phyloP scores from a whole-genome alignment of 2,888 invertebrate genomes.

The Unio pictorum region DNA sequence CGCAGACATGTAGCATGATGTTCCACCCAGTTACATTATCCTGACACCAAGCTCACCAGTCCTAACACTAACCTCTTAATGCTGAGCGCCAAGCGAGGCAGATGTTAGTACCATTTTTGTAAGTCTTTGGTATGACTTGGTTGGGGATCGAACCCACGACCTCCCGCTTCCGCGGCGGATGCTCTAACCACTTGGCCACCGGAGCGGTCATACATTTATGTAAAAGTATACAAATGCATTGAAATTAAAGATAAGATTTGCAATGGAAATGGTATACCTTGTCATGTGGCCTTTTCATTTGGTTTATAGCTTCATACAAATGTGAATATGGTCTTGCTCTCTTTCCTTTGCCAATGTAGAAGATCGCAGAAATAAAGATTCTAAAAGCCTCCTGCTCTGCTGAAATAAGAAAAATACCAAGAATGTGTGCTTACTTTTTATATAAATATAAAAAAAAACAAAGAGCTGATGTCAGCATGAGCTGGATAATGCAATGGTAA shows the following conservation, averaged over 20 bases:
- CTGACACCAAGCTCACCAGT: no score
- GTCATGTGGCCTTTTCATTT: conserved; percentile 31
- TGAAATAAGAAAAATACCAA: conserved; percentile 19
- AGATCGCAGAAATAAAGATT: conserved; percentile 87
- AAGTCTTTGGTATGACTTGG: no score
- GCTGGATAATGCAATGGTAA: neutral
- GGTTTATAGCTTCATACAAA: conserved; percentile 87
- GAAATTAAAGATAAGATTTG: neutral
- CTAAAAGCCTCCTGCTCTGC: conserved; percentile 76
- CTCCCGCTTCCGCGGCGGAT: no score
- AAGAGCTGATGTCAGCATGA: no score
- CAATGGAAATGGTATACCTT: conserved; percentile 31
- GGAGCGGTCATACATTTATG: neutral
- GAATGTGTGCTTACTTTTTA: neutral
- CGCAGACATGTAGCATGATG: no score
- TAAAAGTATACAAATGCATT: neutral
- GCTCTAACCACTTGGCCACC: no score
- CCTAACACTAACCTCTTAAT: no score
- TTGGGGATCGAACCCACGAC: no score
- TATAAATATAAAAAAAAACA: neutral
- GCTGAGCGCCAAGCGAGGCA: no score
- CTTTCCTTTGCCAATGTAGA: conserved; percentile 97
- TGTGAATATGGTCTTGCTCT: conserved; percentile 90
- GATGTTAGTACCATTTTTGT: no score
- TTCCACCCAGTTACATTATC: no score